phyloP scores from a whole-genome alignment of 2,113 vertebrate species.

The Vidua macroura region DNA sequence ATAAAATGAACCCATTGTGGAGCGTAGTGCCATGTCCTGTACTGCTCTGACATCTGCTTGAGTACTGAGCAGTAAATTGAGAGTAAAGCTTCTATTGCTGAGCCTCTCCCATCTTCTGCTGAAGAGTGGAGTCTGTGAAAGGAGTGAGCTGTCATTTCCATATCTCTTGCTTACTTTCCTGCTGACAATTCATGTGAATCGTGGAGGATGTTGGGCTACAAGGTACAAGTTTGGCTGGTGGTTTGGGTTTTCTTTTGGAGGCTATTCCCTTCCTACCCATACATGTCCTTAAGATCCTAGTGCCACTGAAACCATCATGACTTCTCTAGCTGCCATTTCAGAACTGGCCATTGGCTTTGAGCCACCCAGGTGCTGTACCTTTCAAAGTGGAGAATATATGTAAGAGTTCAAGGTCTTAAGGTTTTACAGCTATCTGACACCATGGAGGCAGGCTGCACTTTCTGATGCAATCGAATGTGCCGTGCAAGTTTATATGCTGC shows the following conservation, averaged over 20 bases:
- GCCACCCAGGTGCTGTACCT: background rate
- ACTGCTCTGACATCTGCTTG: background rate
- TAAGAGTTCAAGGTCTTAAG: background rate
- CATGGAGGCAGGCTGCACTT: background rate
- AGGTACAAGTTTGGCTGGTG: background rate
- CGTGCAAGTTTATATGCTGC: background rate
- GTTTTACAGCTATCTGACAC: background rate
- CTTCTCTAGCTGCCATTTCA: background rate
- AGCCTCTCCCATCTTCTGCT: background rate
- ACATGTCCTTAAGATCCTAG: background rate
- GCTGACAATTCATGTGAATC: background rate
- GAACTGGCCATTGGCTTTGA: background rate
- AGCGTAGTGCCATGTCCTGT: background rate
- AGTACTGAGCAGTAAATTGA: background rate
- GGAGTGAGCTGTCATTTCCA: background rate
- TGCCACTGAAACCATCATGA: background rate
- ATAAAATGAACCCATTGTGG: background rate
- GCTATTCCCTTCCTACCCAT: background rate
- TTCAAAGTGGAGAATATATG: background rate
- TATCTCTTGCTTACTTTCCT: background rate
- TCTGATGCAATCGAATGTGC: background rate
- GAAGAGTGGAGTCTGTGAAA: background rate
- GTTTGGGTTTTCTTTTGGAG: background rate
- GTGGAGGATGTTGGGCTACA: background rate
- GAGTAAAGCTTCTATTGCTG: background rate